A percentile compares a stretch with the other conserved stretches of the same genome.
phyloP scores from a whole-genome alignment of 2,797 vertebrate species.

The Toxotes lorentzi region DNA sequence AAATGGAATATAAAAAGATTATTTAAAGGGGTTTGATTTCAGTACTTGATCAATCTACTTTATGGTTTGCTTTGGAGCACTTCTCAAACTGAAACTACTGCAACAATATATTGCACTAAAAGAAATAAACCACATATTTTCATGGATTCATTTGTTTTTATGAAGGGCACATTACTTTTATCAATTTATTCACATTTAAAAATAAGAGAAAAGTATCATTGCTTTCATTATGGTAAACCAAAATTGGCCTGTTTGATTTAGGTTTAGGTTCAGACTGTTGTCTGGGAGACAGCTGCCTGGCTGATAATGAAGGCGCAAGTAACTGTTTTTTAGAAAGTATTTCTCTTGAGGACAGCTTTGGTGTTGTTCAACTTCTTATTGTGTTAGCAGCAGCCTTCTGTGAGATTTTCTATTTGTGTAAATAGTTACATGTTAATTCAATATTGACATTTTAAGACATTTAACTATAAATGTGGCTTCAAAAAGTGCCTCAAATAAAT shows the following conservation, averaged over 20 bases:
- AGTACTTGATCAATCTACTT: background rate
- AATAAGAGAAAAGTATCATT: slow-evolving; percentile 24
- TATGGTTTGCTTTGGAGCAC: background rate
- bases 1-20: background rate
- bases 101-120: background rate
- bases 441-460: slow-evolving; percentile 18
- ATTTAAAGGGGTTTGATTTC: background rate
- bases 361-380: background rate
- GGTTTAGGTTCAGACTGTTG: slow-evolving; percentile 57
- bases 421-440: slow-evolving; percentile 10
- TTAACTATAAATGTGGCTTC: background rate
- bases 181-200: slow-evolving; percentile 22
- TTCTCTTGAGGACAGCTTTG: slow-evolving; percentile 21
- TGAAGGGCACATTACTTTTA: background rate
- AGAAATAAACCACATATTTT: background rate
- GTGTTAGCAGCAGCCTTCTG: background rate
- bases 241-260: slow-evolving; percentile 55
- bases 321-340: slow-evolving; percentile 41
- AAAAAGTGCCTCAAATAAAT: background rate
- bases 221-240: slow-evolving; percentile 22
- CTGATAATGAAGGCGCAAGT: slow-evolving; percentile 23
- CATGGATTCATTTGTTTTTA: background rate
- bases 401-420: background rate
- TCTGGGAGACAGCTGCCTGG: slow-evolving; percentile 44
- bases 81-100: background rate